Conservation (phyloP, 2,888 invertebrate genomes). For the Eremobia ochroleuca region DNA sequence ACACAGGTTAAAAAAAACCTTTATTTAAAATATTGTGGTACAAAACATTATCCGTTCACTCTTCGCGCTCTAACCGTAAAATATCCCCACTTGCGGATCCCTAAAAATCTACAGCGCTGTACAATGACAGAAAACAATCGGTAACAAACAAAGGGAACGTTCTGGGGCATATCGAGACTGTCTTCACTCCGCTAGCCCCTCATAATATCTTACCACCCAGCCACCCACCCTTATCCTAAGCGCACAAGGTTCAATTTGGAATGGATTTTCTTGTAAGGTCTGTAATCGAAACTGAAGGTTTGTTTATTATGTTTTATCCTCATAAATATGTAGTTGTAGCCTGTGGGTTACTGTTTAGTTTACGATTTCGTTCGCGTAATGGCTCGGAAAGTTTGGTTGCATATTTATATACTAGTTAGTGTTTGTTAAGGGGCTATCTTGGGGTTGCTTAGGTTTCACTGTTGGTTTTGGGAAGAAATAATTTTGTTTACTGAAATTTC, state of each 20-base stretch:
- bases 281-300: conserved; percentile 48
- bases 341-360: conserved; percentile 70
- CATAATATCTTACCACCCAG: conserved; percentile 6
- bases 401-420: conserved; percentile 62
- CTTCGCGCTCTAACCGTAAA: not conserved
- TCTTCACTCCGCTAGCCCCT: conserved; percentile 45
- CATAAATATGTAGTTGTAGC: conserved; percentile 79
- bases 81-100: conserved; percentile 24
- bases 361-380: conserved; percentile 78
- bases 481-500: not conserved
- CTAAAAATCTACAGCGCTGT: conserved; percentile 51
- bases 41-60: not conserved
- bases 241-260: conserved; percentile 38
- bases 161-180: conserved; percentile 62
- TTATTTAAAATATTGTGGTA: not conserved
- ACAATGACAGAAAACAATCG: conserved; percentile 71
- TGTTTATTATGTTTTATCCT: conserved; percentile 67
- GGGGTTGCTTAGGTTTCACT: conserved; percentile 4
- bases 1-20: not conserved
- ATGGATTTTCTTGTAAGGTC: conserved; percentile 21
- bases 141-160: conserved; percentile 69
- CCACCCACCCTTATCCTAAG: conserved; percentile 12
- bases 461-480: conserved; percentile 19
- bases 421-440: conserved; percentile 37
- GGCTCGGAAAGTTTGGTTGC: conserved; percentile 71